phyloP scores from a whole-genome alignment of 2,888 invertebrate species.

The Ptilodon capucinus region DNA sequence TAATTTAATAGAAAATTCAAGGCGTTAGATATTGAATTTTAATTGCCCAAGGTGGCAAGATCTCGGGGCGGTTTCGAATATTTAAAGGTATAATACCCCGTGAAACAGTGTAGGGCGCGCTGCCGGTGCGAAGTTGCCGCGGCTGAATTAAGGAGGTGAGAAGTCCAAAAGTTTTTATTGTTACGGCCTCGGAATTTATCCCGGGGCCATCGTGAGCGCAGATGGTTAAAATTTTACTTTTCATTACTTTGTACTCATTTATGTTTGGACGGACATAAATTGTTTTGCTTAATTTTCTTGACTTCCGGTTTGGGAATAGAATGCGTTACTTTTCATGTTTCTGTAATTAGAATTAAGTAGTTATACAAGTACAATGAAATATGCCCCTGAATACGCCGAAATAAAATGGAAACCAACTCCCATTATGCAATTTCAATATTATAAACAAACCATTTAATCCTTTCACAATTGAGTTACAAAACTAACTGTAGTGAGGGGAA shows the following conservation, averaged over 20 bases:
- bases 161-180: constrained; percentile 62
- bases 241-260: constrained; percentile 38
- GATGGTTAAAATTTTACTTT: constrained; percentile 54
- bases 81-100: constrained; percentile 34
- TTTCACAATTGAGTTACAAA: constrained; percentile 26
- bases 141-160: constrained; percentile 56
- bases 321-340: not conserved
- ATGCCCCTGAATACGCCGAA: no score
- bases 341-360: no score
- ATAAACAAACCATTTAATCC: constrained; percentile 6
- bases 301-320: constrained; percentile 4
- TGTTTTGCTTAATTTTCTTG: constrained; percentile 16
- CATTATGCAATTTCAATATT: not conserved
- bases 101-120: constrained; percentile 28
- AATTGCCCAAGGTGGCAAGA: constrained; percentile 20
- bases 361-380: no score
- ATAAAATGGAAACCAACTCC: not conserved
- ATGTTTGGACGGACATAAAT: constrained; percentile 28
- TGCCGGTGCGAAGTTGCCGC: constrained; percentile 33
- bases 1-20: constrained; percentile 10
- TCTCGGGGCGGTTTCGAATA: constrained; percentile 30
- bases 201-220: constrained; percentile 31
- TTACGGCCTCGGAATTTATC: constrained; percentile 49
- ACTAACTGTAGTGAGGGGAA: constrained; percentile 25
- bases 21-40: constrained; percentile 29